Evolutionary conservation across 2,888 invertebrate genomes (phyloP).

Genomic region (Scaptodrosophila latifasciaeformis): DNA sequence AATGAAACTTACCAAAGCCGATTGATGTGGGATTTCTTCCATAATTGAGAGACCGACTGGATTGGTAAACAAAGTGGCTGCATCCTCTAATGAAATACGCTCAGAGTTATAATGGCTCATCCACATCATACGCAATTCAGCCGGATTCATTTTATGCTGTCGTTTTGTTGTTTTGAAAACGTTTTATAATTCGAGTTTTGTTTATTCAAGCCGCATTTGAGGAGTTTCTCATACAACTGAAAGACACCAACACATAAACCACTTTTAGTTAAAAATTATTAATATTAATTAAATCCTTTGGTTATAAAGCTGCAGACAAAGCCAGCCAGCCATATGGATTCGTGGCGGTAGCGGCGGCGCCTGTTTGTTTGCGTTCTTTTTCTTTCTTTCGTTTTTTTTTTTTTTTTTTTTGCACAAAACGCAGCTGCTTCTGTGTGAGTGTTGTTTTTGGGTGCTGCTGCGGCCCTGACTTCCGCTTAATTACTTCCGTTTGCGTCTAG

Average conservation of each 20-base stretch:
- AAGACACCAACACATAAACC: constrained; percentile 17
- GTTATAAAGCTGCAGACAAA: constrained; percentile 13
- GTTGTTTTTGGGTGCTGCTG: constrained; percentile 18
- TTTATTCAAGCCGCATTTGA: constrained; percentile 13
- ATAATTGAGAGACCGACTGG: constrained; percentile 77
- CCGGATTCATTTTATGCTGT: constrained; percentile 62
- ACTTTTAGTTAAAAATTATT: neutral
- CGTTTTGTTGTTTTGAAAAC: neutral
- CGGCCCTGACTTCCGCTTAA: constrained; percentile 5
- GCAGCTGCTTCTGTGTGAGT: constrained; percentile 25
- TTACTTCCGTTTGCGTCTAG: constrained; percentile 7
- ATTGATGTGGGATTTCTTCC: constrained; percentile 77
- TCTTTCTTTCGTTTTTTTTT: constrained; percentile 23
- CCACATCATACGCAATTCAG: constrained; percentile 76
- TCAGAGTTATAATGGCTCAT: constrained; percentile 78
- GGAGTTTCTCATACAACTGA: constrained; percentile 5
- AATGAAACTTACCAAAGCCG: constrained; percentile 76
- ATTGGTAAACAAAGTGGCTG: constrained; percentile 75
- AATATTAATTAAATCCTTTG: neutral
- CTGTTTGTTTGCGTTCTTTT: constrained; percentile 28
- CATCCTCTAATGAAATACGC: constrained; percentile 73
- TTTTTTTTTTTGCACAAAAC: constrained; percentile 24
- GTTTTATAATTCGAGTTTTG: constrained; percentile 14
- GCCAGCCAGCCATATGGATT: constrained; percentile 41
- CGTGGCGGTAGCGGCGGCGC: constrained; percentile 15